phyloP scores from a whole-genome alignment of 2,113 vertebrate genomes.

The Oriolus oriolus region DNA sequence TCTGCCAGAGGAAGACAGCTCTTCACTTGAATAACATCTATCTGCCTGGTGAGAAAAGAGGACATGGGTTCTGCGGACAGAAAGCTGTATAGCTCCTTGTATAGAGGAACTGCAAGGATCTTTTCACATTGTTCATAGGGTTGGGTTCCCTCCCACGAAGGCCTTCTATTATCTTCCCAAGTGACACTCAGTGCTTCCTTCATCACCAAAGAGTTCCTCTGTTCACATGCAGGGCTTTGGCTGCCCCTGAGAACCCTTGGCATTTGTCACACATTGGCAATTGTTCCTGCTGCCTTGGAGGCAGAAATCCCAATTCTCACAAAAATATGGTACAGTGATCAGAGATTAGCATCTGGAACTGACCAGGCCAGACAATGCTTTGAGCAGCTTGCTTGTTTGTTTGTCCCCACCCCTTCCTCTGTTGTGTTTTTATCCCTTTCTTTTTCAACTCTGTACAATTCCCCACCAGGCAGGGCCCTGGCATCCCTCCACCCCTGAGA shows the following conservation, averaged over 20 bases:
- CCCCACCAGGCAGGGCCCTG: not conserved
- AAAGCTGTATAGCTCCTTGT: not conserved
- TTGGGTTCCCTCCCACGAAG: not conserved
- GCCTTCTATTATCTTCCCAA: slow-evolving; percentile 13
- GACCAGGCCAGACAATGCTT: slow-evolving; percentile 38
- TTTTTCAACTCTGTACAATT: slow-evolving; percentile 5
- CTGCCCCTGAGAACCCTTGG: not conserved
- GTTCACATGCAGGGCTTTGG: not conserved
- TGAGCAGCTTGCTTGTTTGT: not conserved
- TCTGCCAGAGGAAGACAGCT: not conserved
- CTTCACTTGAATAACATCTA: not conserved
- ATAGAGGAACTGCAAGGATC: not conserved
- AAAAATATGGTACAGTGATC: slow-evolving; percentile 19
- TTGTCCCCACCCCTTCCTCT: not conserved
- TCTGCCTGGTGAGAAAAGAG: not conserved
- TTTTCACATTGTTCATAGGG: not conserved
- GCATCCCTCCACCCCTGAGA: not conserved
- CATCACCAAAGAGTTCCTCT: slow-evolving; percentile 27
- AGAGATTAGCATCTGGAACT: slow-evolving; percentile 50
- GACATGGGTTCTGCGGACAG: not conserved
- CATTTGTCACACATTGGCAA: not conserved
- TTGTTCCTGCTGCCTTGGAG: slow-evolving; percentile 30
- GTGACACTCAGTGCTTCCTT: not conserved
- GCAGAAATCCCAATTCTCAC: slow-evolving; percentile 29
- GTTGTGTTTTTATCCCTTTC: slow-evolving; percentile 11